Base-by-base conservation (phyloP, 2,113 vertebrate genomes). In the Spizaetus ornatus region DNA sequence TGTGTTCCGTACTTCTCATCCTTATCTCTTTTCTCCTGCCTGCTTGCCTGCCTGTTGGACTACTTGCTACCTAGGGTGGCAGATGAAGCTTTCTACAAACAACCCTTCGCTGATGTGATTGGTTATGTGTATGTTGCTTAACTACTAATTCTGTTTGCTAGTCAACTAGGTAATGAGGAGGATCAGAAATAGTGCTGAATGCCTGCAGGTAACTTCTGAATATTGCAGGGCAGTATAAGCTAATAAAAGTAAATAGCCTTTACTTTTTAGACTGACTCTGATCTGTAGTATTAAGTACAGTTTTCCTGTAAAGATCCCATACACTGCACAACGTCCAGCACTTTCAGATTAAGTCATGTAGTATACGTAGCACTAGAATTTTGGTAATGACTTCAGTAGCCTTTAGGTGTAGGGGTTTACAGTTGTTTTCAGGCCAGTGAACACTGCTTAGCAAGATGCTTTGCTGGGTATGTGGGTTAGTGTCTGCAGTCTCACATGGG, bases 101-200 rank as follows among this genome's bases (percentile, higher is more conserved):
- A 99, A 98, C 99, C 99, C 99, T 99, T 99, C 99, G 99, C 99
- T 99, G 99, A 99, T 95, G 98, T 99, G 99, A 99, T 99, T 99
- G 99, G 99, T 99, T 99, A 99, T 99, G 99, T 99, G 99, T 99
- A 99, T 99, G 99, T 99, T 99, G 98, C 98, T 98, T 98, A 99
- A 99, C 99, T 99, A 98, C 98, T 99, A 98, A 98, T 98, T 98
- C 96, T 98, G 94, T 97, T 95, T 98, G 84, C 95, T 94, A 93
- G 94, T 94, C 79, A 88, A 13, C 90, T 93, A 43, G 53, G 10
- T 90, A 76, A 70, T 77, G 22, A 88, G 82, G 34, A 92, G 36
- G 48, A 48, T 86, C 90, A 90, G 93, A 96, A 84, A 32, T 16
- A 86, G 76, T 42, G 40, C 26, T 52, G 65, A 50, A 79, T 94